Conservation (phyloP, 92 coral and sea anemone genomes). For the Zoanthus solanderi region DNA sequence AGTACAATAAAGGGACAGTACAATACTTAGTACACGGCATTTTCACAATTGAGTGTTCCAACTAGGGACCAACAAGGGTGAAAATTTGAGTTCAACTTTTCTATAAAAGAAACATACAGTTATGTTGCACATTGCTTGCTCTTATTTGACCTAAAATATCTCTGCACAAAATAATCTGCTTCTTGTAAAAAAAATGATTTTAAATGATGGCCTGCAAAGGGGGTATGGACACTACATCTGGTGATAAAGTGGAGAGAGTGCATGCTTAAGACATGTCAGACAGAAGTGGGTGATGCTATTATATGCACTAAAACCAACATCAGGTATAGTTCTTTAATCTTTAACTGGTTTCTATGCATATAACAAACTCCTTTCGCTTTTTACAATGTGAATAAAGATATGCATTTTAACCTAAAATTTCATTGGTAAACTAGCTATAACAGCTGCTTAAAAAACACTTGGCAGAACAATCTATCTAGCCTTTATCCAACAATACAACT, state of each 20-base stretch:
- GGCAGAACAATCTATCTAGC: conserved; percentile 18
- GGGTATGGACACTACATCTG: background rate
- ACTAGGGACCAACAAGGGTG: conserved; percentile 2
- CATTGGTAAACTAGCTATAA: conserved; percentile 21
- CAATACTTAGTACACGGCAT: too few species aligned
- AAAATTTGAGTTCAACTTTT: conserved; percentile 14
- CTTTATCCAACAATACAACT: background rate
- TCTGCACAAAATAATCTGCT: conserved; percentile 8
- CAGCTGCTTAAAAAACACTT: conserved; percentile 15
- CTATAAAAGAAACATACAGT: conserved; percentile 5
- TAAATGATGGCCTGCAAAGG: conserved; percentile 22
- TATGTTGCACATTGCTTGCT: conserved; percentile 19
- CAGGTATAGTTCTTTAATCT: conserved; percentile 24
- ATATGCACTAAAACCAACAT: background rate
- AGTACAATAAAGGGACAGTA: too few species aligned
- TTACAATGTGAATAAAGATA: conserved; percentile 20
- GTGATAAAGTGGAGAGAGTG: conserved; percentile 11
- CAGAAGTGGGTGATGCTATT: background rate
- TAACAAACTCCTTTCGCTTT: background rate
- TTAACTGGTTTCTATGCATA: conserved; percentile 1
- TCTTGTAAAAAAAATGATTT: conserved; percentile 13
- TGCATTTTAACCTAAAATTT: conserved; percentile 8
- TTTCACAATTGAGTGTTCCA: conserved; percentile 8
- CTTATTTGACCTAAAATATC: conserved; percentile 11
- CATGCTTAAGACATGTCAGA: conserved; percentile 11